Conservation (phyloP, 2,113 vertebrate genomes). For the Lepisosteus osseus region DNA sequence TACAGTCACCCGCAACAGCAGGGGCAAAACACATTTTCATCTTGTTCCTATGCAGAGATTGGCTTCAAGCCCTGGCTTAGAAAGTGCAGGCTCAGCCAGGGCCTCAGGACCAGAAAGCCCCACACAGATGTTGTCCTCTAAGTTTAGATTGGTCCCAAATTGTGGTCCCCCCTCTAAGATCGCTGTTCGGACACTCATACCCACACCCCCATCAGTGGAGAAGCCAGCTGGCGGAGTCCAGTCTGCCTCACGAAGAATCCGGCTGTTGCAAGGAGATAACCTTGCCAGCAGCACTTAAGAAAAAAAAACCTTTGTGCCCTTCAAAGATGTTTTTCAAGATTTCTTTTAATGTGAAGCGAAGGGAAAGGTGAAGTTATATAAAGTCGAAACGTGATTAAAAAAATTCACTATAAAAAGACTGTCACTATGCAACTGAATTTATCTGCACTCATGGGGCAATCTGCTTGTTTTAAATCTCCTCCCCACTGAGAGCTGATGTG, state of each 20-base stretch:
- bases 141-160: not conserved
- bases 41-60: constrained; percentile 3
- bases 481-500: too few species aligned
- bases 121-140: not conserved
- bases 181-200: constrained; percentile 5
- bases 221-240: constrained; percentile 32
- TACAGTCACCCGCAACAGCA: not conserved
- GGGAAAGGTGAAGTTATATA: constrained; percentile 70
- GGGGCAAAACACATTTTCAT: not conserved
- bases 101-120: not conserved
- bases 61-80: constrained; percentile 1
- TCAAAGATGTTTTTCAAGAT: not conserved
- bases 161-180: not conserved
- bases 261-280: constrained; percentile 10
- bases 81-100: not conserved
- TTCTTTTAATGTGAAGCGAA: not conserved
- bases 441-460: too few species aligned
- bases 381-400: constrained; percentile 67
- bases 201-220: constrained; percentile 33
- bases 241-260: constrained; percentile 16
- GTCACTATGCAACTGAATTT: too few species aligned
- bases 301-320: not conserved
- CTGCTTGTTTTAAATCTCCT: too few species aligned
- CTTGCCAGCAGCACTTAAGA: constrained; percentile 29
- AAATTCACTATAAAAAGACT: constrained; percentile 56